phyloP scores from a whole-genome alignment of 2,797 vertebrate species.

The Dryobates pubescens region DNA sequence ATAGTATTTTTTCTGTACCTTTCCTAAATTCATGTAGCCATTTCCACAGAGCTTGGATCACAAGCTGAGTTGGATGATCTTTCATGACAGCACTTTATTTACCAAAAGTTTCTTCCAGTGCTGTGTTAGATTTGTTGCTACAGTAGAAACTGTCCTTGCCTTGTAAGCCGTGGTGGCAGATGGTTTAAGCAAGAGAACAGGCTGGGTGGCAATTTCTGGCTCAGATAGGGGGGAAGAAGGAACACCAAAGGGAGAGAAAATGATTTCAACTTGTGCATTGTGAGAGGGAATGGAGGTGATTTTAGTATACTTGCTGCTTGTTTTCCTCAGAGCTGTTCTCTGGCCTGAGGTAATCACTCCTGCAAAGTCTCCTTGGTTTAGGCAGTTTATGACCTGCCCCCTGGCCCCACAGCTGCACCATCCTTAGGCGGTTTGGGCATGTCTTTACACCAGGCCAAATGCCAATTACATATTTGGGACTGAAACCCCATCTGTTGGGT shows the following conservation, averaged over 20 bases:
- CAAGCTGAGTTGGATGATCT: neutral
- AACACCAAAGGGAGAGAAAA: neutral
- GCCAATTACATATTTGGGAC: slow-evolving; percentile 34
- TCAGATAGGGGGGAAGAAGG: neutral
- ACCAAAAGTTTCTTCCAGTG: neutral
- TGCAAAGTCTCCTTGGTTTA: neutral
- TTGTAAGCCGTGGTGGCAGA: neutral
- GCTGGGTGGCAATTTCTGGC: neutral
- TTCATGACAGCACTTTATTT: neutral
- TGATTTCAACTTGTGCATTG: neutral
- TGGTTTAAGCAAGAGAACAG: neutral
- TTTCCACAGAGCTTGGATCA: neutral
- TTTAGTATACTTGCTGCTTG: neutral
- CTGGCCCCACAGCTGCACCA: slow-evolving; percentile 35
- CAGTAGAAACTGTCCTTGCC: neutral
- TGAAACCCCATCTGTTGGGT: neutral
- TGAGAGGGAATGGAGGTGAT: neutral
- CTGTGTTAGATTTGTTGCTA: neutral
- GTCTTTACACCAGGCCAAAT: slow-evolving; percentile 19
- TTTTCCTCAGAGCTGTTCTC: neutral
- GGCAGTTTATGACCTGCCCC: slow-evolving; percentile 21
- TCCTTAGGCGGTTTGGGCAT: neutral
- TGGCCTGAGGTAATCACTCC: neutral
- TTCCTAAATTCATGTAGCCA: neutral
- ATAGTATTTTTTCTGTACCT: neutral